Evolutionary conservation across 2,797 vertebrate species (phyloP).

Genomic region (Pyrrhura leucotis): DNA sequence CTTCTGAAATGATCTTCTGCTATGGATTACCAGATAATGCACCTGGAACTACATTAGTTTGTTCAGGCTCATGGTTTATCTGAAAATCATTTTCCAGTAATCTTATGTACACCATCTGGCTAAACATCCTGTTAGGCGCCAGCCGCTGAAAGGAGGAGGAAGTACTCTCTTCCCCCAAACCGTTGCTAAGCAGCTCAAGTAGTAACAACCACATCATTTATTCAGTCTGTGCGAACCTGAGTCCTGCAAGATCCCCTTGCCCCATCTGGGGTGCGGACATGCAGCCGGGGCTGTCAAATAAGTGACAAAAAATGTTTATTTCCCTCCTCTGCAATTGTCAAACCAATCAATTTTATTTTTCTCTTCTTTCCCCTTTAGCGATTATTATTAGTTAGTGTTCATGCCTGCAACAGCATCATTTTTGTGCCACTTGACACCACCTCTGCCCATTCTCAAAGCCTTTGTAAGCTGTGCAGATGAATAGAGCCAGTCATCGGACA

Average conservation of each 20-base stretch:
- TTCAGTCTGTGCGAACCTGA: neutral
- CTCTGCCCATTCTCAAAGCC: neutral
- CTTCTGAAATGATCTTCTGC: slow-evolving; percentile 25
- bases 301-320: neutral
- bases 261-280: neutral
- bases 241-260: neutral
- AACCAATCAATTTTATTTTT: neutral
- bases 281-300: neutral
- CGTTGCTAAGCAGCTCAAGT: slow-evolving; percentile 32
- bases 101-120: slow-evolving; percentile 52
- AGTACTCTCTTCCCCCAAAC: neutral
- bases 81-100: slow-evolving; percentile 40
- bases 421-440: accelerated
- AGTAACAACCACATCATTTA: neutral
- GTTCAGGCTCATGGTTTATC: slow-evolving; percentile 19
- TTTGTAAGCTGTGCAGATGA: neutral
- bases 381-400: neutral
- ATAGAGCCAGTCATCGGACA: neutral
- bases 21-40: slow-evolving; percentile 10
- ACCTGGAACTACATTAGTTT: slow-evolving; percentile 27
- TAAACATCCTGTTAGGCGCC: slow-evolving; percentile 35
- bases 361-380: neutral
- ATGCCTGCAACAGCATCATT: neutral
- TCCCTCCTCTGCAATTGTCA: neutral
- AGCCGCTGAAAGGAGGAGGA: neutral